Conservation (phyloP, 2,113 vertebrate genomes). For the Ameiurus melas region DNA sequence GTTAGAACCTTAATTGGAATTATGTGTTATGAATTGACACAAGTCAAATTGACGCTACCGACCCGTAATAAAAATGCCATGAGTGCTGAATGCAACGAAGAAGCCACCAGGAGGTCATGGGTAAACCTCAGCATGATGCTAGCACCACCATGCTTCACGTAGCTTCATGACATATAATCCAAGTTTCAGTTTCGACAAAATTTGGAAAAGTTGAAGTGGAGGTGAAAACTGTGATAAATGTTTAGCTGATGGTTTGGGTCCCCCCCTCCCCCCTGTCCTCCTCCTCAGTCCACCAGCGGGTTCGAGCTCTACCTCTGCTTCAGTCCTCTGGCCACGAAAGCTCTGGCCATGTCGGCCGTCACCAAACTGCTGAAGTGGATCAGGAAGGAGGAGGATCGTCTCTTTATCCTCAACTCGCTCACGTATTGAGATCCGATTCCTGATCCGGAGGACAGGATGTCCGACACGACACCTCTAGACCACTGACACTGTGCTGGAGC, state of each 20-base stretch:
- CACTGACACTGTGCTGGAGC: not conserved
- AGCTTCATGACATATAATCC: not conserved
- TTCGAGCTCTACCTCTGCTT: conserved; percentile 97
- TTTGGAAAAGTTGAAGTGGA: no score
- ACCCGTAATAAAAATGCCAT: no score
- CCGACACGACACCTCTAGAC: not conserved
- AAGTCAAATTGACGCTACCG: no score
- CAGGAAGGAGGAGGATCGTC: conserved; percentile 93
- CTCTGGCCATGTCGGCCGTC: conserved; percentile 78
- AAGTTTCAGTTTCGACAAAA: not conserved
- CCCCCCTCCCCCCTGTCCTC: no score
- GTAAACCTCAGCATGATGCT: not conserved
- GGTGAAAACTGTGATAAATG: not conserved
- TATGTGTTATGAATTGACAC: no score
- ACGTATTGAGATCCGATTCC: conserved; percentile 80
- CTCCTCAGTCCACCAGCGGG: conserved; percentile 86
- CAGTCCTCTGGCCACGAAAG: conserved; percentile 94
- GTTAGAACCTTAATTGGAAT: no score
- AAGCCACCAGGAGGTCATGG: no score
- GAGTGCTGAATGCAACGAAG: no score
- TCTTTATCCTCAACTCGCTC: conserved; percentile 92
- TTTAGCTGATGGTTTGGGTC: not conserved
- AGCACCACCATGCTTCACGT: not conserved
- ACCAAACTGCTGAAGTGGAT: conserved; percentile 98
- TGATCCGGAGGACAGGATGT: not conserved